Percentiles rank a stretch among this genome's conserved stretches.
These are phyloP conservation scores for Tenrec ecaudatus DNA, from an alignment of 2,113 vertebrate species.

Conservation along the genomic window DNA sequence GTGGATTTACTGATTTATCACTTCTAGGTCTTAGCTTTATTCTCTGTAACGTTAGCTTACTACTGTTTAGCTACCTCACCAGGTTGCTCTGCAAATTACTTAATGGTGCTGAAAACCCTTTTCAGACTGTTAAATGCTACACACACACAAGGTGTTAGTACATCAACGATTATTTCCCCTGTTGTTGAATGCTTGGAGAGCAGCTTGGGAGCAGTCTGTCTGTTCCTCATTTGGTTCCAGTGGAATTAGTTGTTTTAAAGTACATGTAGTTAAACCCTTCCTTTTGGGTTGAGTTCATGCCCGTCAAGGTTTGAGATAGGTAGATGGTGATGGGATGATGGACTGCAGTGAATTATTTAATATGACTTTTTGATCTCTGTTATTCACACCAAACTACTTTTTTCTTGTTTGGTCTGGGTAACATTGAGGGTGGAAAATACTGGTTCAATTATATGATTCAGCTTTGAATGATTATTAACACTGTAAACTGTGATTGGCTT, in stretches of 20 bases:
- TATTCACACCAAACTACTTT: too few species aligned
- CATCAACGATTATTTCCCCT: constrained; percentile 8
- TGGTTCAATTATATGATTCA: too few species aligned
- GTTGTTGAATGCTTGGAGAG: neutral
- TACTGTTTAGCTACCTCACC: neutral
- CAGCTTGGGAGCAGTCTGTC: constrained; percentile 13
- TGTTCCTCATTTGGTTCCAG: constrained; percentile 47
- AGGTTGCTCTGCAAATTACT: constrained; percentile 19
- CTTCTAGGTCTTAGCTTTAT: constrained; percentile 40
- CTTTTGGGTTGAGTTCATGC: neutral
- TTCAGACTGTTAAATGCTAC: neutral
- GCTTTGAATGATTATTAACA: too few species aligned
- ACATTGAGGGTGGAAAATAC: too few species aligned
- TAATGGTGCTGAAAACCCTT: neutral
- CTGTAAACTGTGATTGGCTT: too few species aligned
- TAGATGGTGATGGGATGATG: neutral
- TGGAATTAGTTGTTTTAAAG: neutral
- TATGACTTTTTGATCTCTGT: too few species aligned
- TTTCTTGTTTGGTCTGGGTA: too few species aligned
- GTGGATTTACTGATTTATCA: constrained; percentile 7
- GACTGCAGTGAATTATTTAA: too few species aligned
- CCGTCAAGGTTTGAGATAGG: constrained; percentile 15
- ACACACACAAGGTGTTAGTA: neutral
- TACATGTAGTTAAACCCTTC: neutral
- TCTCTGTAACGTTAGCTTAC: neutral